phyloP scores from a whole-genome alignment of 2,888 invertebrate genomes.

The Agriotes lineatus region DNA sequence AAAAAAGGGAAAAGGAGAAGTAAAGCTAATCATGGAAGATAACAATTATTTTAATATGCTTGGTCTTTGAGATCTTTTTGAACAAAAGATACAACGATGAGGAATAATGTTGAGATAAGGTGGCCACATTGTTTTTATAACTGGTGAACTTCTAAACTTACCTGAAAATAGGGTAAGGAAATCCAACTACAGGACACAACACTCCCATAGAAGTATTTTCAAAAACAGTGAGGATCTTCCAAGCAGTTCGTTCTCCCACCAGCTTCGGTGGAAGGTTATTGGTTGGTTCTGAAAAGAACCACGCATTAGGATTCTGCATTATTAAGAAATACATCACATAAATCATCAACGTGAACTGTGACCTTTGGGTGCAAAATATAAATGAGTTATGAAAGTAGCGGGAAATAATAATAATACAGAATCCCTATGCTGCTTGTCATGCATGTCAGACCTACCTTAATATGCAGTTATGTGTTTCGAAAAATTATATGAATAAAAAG shows the following conservation, averaged over 20 bases:
- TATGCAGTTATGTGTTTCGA: background rate
- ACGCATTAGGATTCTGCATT: slow-evolving; percentile 57
- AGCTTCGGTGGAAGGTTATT: slow-evolving; percentile 67
- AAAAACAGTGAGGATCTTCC: slow-evolving; percentile 73
- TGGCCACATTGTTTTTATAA: background rate
- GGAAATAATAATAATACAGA: slow-evolving; percentile 52
- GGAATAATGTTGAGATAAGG: background rate
- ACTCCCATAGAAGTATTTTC: slow-evolving; percentile 71
- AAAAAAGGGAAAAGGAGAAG: slow-evolving; percentile 49
- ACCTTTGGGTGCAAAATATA: slow-evolving; percentile 10
- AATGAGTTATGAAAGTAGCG: slow-evolving; percentile 6
- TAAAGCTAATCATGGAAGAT: background rate
- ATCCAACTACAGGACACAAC: slow-evolving; percentile 78
- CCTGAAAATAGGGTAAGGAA: slow-evolving; percentile 79
- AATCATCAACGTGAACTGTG: slow-evolving; percentile 1
- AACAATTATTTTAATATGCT: background rate
- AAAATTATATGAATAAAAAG: slow-evolving; percentile 11
- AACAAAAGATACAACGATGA: background rate
- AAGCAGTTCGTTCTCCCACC: slow-evolving; percentile 67
- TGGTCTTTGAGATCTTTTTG: background rate
- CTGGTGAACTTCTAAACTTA: slow-evolving; percentile 65
- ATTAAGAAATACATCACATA: slow-evolving; percentile 10
- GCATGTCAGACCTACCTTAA: slow-evolving; percentile 46
- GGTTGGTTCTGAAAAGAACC: slow-evolving; percentile 66
- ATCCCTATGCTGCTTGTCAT: slow-evolving; percentile 55